Percentiles rank a stretch among this genome's conserved stretches.
Conservation (phyloP, 2,797 vertebrate genomes). For the Mareca penelope region DNA sequence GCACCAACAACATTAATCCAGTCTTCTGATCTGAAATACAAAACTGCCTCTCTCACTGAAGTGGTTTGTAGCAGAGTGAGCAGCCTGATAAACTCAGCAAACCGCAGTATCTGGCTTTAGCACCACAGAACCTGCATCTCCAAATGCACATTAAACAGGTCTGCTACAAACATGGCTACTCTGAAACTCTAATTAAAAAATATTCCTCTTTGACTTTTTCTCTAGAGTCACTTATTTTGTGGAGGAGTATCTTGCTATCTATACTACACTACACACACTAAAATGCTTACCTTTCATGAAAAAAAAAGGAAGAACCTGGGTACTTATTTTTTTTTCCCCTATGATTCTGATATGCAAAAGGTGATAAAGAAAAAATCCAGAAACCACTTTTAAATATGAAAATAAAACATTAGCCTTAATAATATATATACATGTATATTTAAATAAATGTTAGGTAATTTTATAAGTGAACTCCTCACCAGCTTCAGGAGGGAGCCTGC, state of each 20-base stretch:
- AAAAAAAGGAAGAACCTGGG: not conserved
- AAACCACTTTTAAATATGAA: not conserved
- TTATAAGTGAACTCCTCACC: not conserved
- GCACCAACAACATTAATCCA: accelerated
- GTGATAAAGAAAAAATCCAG: not conserved
- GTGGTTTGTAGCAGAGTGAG: not conserved
- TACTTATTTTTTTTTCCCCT: not conserved
- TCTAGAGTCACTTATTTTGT: too few relatives aligned
- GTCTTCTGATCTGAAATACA: not conserved
- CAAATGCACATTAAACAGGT: not conserved
- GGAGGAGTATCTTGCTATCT: too few relatives aligned
- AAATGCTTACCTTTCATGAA: not conserved
- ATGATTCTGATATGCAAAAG: not conserved
- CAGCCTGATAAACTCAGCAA: not conserved
- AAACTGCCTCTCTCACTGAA: not conserved
- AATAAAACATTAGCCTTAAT: not conserved
- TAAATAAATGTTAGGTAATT: not conserved
- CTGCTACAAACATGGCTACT: not conserved
- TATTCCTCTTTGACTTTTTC: too few relatives aligned
- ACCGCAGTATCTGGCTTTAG: accelerated
- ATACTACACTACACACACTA: too few relatives aligned
- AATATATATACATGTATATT: not conserved
- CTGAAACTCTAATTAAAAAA: not conserved
- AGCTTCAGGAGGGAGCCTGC: not conserved
- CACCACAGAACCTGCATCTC: not conserved